Evolutionary conservation across 2,888 invertebrate genomes (phyloP), one percentile per base, ranked within the genome.

Genomic region (Branchellion lobata): DNA sequence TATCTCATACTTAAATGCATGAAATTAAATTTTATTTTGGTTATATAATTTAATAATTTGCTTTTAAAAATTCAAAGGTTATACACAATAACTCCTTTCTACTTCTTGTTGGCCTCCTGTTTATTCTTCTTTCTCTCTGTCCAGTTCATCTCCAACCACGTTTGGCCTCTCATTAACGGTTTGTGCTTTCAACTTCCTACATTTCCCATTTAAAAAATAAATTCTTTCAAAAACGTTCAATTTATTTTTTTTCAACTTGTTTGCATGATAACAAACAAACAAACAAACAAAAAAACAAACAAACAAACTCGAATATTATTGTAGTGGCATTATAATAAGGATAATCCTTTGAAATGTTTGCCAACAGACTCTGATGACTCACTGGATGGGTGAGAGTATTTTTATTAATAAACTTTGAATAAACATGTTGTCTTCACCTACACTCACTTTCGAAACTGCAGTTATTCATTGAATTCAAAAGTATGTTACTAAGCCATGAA

Each of bases 71-170:
- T 57, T 57, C 24, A n/a, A 57, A 57, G 61, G 61, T 57, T 57
- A n/a, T 57, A 57, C 24, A 57, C 61, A 24, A 57, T 57, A 57
- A 57, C 61, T 14, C 61, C 61, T 5, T 57, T 57, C 24, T 57
- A 57, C 61, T 57, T 3, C 24, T n/a, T 57, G 8, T n/a, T 57
- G 61, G 5, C 61, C 21, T 57, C 21, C 24, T 57, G 61, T 57
- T 57, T 57, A n/a, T 57, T 57, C 24, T 18, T 8, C n/a, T 18
- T 3, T 5, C 21, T 57, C 3, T 57, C 14, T 24, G 61, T 57
- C n/a, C 61, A 57, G n/a, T 57, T 57, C 61, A 57, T 57, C 21
- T 57, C 21, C 61, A 57, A 57, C 61, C 61, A 57, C 21, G 14
- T 57, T n/a, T 57, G 61, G 61, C 21, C 61, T 14, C 21, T 57